Percentiles rank a stretch among this genome's conserved stretches.
Evolutionary conservation across 2,888 invertebrate genomes (phyloP).

Genomic region (Suillia variegata): DNA sequence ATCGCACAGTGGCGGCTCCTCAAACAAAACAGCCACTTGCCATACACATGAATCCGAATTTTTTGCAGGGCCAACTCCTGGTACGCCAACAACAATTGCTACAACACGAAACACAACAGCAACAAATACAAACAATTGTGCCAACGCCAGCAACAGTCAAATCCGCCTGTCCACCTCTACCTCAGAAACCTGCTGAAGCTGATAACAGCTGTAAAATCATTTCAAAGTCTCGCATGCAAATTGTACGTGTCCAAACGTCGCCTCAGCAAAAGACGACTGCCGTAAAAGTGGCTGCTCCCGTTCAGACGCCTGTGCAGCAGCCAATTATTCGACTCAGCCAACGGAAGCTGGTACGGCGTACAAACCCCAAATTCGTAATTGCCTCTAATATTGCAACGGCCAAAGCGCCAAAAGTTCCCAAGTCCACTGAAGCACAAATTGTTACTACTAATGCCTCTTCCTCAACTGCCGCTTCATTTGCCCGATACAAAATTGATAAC

Average conservation of each 20-base stretch:
- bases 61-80: conserved; percentile 57
- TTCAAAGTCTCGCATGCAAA: conserved; percentile 53
- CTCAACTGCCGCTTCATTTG: conserved; percentile 15
- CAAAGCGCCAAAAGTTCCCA: too few relatives aligned
- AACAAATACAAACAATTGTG: too few relatives aligned
- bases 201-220: conserved; percentile 48
- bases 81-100: too few relatives aligned
- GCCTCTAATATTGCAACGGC: too few relatives aligned
- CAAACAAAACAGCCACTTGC: conserved; percentile 31
- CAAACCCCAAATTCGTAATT: too few relatives aligned
- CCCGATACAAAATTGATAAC: conserved; percentile 49
- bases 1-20: too few relatives aligned
- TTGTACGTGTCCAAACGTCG: conserved; percentile 57
- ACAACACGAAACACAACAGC: too few relatives aligned
- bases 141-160: too few relatives aligned
- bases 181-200: conserved; percentile 25
- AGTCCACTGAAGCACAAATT: too few relatives aligned
- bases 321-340: conserved; percentile 51
- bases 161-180: too few relatives aligned
- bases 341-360: conserved; percentile 51
- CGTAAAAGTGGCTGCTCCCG: conserved; percentile 1
- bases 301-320: conserved; percentile 28
- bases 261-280: background rate
- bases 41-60: conserved; percentile 59
- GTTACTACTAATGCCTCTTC: too few relatives aligned